Evolutionary conservation across 2,797 vertebrate species (phyloP), one percentile per base, ranked within the genome.

Genomic region (Sardinella longiceps): DNA sequence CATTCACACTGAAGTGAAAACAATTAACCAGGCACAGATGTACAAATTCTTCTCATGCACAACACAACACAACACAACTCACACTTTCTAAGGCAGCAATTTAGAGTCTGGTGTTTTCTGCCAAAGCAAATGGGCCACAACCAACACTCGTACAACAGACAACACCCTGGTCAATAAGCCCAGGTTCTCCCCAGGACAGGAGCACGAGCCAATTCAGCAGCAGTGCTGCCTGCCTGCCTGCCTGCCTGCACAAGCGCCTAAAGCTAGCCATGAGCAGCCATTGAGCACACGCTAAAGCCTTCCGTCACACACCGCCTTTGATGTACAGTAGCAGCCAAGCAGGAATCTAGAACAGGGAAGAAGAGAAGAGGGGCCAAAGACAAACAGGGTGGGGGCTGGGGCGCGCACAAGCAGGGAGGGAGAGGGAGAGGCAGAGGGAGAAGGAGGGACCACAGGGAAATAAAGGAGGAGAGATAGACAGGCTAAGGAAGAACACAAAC

Each of bases 301-400:
- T 90, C 89, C 86, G 88, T 85, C 84, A 91, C 81, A 84, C 48
- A 20, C 82, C 58, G 33, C 45, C 89, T 91, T 92, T 92, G 90
- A 93, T 89, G 90, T 84, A 83, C 74, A 83, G 80, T 87, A 81
- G 80, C 80, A 28, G 37, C 11, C 37, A 39, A 53, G 60, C 80
- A 82, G 56, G 80, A 87, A 87, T 48, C 33, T 39, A 84, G 46
- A 66, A 84, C 83, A 87, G 66, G 83, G 83, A 82, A 20, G 86
- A 66, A 85, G 43, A 20, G 86, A 66, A 85, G 43, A 66, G 18
- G 23, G 37, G 83, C 81, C 80, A n/a, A 23, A 18, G 81, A 90
- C 39, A 77, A 28, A 70, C 58, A 74, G 66, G 63, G 45, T 2
- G 70, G 46, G 28, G 15, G 3, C 2, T 48, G 48, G 39, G 15